Evolutionary conservation across 2,113 vertebrate species (phyloP), one percentile per base, ranked within the genome.

Genomic region (Paedocypris sp.): DNA sequence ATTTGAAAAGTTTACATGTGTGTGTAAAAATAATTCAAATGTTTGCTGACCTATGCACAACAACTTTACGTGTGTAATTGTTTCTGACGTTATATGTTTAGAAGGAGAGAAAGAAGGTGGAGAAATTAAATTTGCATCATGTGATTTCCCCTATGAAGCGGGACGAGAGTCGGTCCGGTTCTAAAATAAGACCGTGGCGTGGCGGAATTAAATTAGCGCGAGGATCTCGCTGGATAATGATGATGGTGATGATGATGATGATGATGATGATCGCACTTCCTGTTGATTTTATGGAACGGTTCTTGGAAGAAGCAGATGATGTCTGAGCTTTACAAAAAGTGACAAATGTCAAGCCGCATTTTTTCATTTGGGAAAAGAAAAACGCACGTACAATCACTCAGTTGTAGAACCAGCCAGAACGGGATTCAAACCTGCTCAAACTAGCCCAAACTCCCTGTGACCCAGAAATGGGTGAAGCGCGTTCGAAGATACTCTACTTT

Each of bases 131-230:
- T 81, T 73, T 49, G 52, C 26, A 11, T 15, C 9, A 35, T 26
- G 29, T 50, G 32, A 54, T 33, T 26, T 35, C 19, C 26, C 26
- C 29, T 12, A 7, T 15, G 15, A 19, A 47, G 54, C 32, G 39
- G 45, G 39, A 60, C 46, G 61, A 49, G 15, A 60, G 38, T 59
- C 45, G 58, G 68, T 78, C 70, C 31, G 57, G 70, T 9, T 70
- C 77, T 80, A 80, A 77, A 81, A 78, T 76, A 79, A 81, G 77
- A 67, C 60, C 29, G 23, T 6, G 64, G 56, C 42, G 63, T 70
- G 68, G 67, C 56, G 31, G 47, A 68, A 82, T 82, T 52, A 42
- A 79, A 81, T 83, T 77, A 77, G 61, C 64, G 3, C 53, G 64
- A 60, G 38, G 46, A 76, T 74, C 67, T 57, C 18, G 64, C 62